Base-by-base conservation (phyloP, 2,797 vertebrate species). In the Myioborus miniatus region DNA sequence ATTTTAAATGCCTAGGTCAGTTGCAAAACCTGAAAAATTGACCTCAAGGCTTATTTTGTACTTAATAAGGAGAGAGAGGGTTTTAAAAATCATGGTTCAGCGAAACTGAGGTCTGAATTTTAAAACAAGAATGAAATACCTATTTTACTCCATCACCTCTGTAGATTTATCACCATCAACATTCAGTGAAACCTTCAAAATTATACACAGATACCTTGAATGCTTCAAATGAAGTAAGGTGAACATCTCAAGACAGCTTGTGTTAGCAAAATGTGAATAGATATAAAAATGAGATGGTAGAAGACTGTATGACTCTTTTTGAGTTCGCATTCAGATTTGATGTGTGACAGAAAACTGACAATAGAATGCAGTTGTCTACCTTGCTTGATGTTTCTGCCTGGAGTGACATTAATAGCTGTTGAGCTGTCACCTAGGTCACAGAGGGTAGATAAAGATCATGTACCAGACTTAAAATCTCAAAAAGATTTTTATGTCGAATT, bases 401-500 rank as follows among this genome's bases (percentile, higher is more conserved):
- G 7, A 5, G 4, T 68, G 55, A 64, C 10, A 37, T n/a, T 84
- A 13, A 49, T 1, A 67, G 30, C 12, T 44, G 30, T 26, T 64
- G 19, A 75, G 5, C 30, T 60, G 19, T 47, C 15, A 26, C 15
- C 83, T 71, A 32, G 8, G 26, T 82, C 2, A 2, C 27, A 82
- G 29, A 62, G 11, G 3, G 7, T 39, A 52, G 9, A 32, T 7
- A 60, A 49, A 46, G 6, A 29, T 2, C 3, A 27, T 13, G 12
- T 24, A 29, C 3, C 6, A 43, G 26, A 29, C 5, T 47, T 52
- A 21, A 65, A 87, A 37, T 23, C 14, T 32, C 10, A 65, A 39
- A 86, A 93, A 59, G 3, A 4, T 0, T 0, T 5, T 82, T 58
- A 34, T 8, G 9, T n/a, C 32, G 9, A 5, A 53, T 69, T 71